phyloP scores from a whole-genome alignment of 2,113 vertebrate species.

The Cyanistes caeruleus region DNA sequence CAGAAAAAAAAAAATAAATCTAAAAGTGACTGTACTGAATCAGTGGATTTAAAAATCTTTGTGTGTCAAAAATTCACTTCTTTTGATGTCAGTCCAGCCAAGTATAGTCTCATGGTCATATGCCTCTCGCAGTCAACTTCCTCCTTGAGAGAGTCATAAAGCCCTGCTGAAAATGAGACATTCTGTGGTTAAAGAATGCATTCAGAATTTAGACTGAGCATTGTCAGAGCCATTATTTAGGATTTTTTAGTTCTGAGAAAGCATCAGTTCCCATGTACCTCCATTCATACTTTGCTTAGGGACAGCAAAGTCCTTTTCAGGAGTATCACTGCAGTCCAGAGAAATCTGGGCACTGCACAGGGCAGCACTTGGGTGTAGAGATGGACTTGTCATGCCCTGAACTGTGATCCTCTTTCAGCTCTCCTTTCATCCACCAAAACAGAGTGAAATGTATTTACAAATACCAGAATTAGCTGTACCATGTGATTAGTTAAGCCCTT shows the following conservation, averaged over 20 bases:
- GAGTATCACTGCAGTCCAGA: not conserved
- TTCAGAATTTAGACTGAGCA: not conserved
- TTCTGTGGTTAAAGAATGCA: not conserved
- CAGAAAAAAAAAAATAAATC: not conserved
- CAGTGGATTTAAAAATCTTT: not conserved
- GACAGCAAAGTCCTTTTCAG: not conserved
- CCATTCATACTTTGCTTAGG: not conserved
- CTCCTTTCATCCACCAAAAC: not conserved
- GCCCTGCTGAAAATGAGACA: not conserved
- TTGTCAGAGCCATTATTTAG: not conserved
- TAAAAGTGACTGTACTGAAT: not conserved
- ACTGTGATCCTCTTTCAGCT: not conserved
- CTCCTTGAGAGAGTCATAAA: constrained; percentile 2
- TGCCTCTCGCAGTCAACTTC: constrained; percentile 10
- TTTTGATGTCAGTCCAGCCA: constrained; percentile 32
- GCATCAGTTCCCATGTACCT: fast-evolving
- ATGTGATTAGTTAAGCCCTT: not conserved
- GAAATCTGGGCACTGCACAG: not conserved
- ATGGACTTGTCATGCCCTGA: not conserved
- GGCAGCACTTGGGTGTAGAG: fast-evolving
- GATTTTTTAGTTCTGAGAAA: not conserved
- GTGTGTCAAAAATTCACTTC: not conserved
- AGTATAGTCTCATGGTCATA: constrained; percentile 3
- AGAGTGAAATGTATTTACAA: not conserved
- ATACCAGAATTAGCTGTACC: not conserved